Conservation (phyloP, 2,888 invertebrate species). For the Aspidiotus rigidus region DNA sequence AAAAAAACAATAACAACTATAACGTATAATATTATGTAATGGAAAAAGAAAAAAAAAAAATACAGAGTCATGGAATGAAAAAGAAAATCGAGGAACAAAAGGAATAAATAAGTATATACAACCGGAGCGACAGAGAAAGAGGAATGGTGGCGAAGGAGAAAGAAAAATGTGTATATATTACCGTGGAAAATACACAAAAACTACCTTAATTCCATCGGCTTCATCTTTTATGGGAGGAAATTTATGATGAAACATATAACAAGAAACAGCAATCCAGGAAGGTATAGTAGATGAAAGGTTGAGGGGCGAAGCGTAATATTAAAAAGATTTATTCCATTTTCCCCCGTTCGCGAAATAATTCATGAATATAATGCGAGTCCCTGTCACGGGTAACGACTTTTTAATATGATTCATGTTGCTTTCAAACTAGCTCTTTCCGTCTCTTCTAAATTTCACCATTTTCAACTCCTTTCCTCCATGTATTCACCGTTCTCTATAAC, state of each 20-base stretch:
- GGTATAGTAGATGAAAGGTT: conserved; percentile 23
- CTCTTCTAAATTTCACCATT: conserved; percentile 22
- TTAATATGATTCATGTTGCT: conserved; percentile 33
- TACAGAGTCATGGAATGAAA: neutral
- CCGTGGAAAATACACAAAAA: conserved; percentile 28
- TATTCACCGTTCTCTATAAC: neutral
- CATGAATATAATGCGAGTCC: conserved; percentile 33
- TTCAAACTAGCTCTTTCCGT: conserved; percentile 28
- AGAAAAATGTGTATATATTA: conserved; percentile 6
- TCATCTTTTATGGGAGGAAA: conserved; percentile 32
- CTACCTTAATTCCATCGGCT: conserved; percentile 33
- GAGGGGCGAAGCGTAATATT: conserved; percentile 31
- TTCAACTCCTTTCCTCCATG: conserved; percentile 1
- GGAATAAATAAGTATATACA: conserved; percentile 3
- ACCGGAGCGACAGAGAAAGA: neutral
- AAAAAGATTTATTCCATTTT: conserved; percentile 33
- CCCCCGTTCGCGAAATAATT: conserved; percentile 33
- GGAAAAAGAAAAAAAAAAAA: neutral
- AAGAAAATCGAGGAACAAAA: neutral
- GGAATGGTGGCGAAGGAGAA: neutral
- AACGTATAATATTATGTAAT: neutral
- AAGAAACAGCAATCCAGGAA: conserved; percentile 19
- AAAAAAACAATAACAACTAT: neutral
- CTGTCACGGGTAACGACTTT: conserved; percentile 33
- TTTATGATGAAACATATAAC: conserved; percentile 32